Evolutionary conservation across 2,797 vertebrate genomes (phyloP), one percentile per base, ranked within the genome.

Genomic region (Botia almorhae): DNA sequence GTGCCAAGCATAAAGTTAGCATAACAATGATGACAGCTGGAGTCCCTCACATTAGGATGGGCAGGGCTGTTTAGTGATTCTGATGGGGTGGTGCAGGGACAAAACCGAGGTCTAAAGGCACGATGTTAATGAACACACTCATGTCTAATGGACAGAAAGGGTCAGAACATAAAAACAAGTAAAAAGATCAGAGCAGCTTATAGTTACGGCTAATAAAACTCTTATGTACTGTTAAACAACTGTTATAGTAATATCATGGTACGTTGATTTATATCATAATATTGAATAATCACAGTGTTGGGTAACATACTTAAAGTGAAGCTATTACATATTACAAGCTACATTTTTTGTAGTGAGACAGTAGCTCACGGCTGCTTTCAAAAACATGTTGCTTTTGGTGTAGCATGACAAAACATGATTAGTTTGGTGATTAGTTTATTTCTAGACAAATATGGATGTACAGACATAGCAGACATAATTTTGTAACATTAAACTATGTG

Each of bases 11-110:
- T 60, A 83, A 81, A 51, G 71, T 76, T 76, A 73, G 76, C 63
- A 80, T 79, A 81, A 81, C 33, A 36, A 82, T 85, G 69, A 78
- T 67, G 75, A 80, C 29, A 36, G 68, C 61, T 79, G n/a, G 64
- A 48, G 14, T 69, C 68, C 51, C 46, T 29, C 46, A 48, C 65
- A 55, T 68, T 74, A 75, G 67, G 68, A 33, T 21, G 12, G 7
- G 17, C 23, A 56, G 53, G 16, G 14, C 26, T 81, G 56, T 39
- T 82, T 77, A 74, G 21, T 11, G 23, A 81, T 82, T 77, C 69
- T 43, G 56, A 72, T 43, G 55, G 72, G 43, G 17, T 26, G 43
- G 43, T 43, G 48, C 48, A 78, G 43, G 39, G 61, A 43, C 43
- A 74, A 13, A 11, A 74, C 65, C 6, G 7, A 77, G 39, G 65